A percentile compares a stretch with the other conserved stretches of the same genome.
Conservation (phyloP, 2,113 vertebrate species). For the Dascyllus trimaculatus region DNA sequence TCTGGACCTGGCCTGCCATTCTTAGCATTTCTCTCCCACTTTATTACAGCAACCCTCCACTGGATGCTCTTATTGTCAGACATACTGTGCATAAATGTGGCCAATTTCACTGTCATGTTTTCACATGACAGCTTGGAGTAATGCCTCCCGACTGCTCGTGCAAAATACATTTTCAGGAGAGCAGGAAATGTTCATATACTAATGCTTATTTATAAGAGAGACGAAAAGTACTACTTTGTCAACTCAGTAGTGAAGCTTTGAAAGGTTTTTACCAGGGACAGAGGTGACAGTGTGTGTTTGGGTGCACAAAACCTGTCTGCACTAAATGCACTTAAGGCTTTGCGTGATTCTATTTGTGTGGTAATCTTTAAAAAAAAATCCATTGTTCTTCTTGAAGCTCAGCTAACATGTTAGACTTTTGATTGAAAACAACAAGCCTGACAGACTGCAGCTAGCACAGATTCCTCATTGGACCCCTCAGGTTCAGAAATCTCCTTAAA, state of each 20-base stretch:
- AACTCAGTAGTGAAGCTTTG: constrained; percentile 56
- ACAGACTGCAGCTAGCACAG: constrained; percentile 31
- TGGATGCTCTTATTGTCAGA: constrained; percentile 21
- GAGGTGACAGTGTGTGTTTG: neutral
- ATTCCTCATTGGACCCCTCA: constrained; percentile 50
- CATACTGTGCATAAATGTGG: constrained; percentile 17
- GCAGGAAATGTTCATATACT: constrained; percentile 73
- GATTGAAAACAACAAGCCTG: constrained; percentile 72
- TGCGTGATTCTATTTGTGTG: constrained; percentile 27
- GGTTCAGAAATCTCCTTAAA: constrained; percentile 68
- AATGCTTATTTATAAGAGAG: constrained; percentile 74
- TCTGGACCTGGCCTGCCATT: too few relatives aligned
- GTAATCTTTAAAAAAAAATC: constrained; percentile 41
- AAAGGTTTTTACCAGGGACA: constrained; percentile 64
- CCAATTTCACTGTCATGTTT: constrained; percentile 14
- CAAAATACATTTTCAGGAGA: constrained; percentile 65
- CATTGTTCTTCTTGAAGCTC: constrained; percentile 38
- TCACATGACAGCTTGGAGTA: constrained; percentile 48
- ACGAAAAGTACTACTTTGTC: constrained; percentile 70
- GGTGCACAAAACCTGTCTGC: constrained; percentile 46
- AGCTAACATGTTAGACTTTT: constrained; percentile 52
- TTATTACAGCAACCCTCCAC: constrained; percentile 5
- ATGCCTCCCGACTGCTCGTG: constrained; percentile 70
- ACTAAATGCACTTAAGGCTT: constrained; percentile 35
- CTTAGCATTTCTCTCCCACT: neutral